These are phyloP conservation scores for Acromyrmex charruanus DNA, from an alignment of 1,140 invertebrate genomes.

Conservation along the genomic window DNA sequence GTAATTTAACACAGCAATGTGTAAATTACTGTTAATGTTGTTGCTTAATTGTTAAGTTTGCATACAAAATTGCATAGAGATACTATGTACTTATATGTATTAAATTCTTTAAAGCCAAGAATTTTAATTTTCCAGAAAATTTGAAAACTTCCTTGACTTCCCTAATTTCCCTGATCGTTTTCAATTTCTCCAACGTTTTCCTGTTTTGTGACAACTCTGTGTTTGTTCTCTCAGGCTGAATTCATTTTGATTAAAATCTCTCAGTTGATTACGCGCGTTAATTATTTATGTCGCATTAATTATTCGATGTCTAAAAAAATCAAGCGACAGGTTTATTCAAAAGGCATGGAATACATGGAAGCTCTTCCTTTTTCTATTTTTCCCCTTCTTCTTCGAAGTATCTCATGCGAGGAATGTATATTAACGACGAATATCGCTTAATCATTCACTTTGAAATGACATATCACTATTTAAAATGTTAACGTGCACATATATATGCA, in stretches of 20 bases:
- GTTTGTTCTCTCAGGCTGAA: background rate
- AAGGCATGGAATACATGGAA: background rate
- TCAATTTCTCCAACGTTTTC: too few species aligned
- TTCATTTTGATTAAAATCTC: background rate
- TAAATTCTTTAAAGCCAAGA: too few species aligned
- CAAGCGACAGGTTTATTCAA: background rate
- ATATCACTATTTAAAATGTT: slow-evolving; percentile 17
- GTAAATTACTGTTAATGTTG: too few species aligned
- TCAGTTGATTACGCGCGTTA: background rate
- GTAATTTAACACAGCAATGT: too few species aligned
- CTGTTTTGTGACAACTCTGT: too few species aligned
- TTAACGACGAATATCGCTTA: slow-evolving; percentile 12
- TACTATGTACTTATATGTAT: too few species aligned
- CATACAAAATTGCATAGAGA: too few species aligned
- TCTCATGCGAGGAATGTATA: background rate
- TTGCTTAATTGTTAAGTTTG: too few species aligned
- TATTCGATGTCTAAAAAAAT: background rate
- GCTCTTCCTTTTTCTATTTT: background rate
- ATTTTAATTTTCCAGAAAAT: too few species aligned
- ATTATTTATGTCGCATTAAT: background rate
- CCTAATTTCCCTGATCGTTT: too few species aligned
- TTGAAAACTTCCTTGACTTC: too few species aligned
- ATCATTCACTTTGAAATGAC: slow-evolving; percentile 30
- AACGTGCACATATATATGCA: background rate
- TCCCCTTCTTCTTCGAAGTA: background rate